Evolutionary conservation across 2,888 invertebrate genomes (phyloP), one percentile per base, ranked within the genome.

Genomic region (Griposia aprilina): DNA sequence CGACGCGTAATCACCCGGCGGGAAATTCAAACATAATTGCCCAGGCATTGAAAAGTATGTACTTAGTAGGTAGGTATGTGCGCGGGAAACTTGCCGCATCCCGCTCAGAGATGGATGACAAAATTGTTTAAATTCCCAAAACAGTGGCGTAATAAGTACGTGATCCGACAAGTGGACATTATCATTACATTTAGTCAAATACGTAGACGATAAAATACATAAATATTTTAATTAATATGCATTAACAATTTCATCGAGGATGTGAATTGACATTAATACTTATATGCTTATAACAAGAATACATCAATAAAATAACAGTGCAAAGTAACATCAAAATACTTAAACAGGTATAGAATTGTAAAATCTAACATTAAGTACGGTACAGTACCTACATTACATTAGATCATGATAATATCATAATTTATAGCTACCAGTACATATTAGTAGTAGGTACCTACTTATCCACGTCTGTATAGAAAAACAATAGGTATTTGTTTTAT

Each of bases 261-360:
- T 80, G 71, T 80, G 83, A 88, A 88, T 88, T 88, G 88, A 88
- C 88, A 87, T 89, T 66, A 81, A 78, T 73, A 85, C 80, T 83
- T 78, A 75, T 72, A 76, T 50, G 75, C 74, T 74, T 81, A 77
- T 11, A 83, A 82, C 82, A 88, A 76, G 71, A 84, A 80, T 85
- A 89, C 85, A 82, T 67, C 75, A 77, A 81, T 82, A 63, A 80
- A 80, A 68, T 76, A 87, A 88, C 87, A 88, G 76, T 88, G 89
- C 88, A 88, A 88, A 85, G 36, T 76, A 88, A 86, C 81, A 82
- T 82, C 78, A 60, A 83, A 80, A 79, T 83, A 84, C 80, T 80
- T 76, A 83, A 45, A 65, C 63, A 86, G 57, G 71, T 78, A 80
- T 60, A 80, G 68, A 88, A 84, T 78, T 70, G 69, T 79, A 80